Evolutionary conservation across 2,888 invertebrate genomes (phyloP), one percentile per base, ranked within the genome.

Genomic region (Sepioteuthis lessoniana): DNA sequence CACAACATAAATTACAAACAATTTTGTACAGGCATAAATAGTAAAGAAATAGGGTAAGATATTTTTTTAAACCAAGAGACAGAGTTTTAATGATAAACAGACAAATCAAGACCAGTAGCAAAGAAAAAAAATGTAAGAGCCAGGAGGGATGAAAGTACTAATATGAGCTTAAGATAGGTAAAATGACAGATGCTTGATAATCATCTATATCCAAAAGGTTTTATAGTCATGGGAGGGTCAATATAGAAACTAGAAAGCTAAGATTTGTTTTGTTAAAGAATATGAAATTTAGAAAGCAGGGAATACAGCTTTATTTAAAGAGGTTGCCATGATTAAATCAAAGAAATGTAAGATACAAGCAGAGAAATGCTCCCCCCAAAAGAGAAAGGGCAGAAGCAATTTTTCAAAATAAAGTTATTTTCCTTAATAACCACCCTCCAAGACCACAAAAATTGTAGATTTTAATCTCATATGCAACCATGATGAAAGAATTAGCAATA

Each of bases 11-110:
- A 76, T n/a, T n/a, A 76, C 8, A 31, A 10, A 76, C 76, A 76
- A 76, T 76, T 25, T 76, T n/a, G n/a, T 76, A n/a, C 76, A 76
- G n/a, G 76, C 76, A 76, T n/a, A 76, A 76, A n/a, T n/a, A 76
- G 13, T 10, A n/a, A 76, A 55, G 55, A 55, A 55, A 55, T 55
- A 7, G 28, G 55, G 42, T 42, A 42, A 42, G 42, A 42, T 5
- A 42, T 60, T 60, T 31, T 60, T 60, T 60, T 1, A 76, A n/a
- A n/a, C 16, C 13, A n/a, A 76, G 16, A n/a, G 13, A n/a, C 19
- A 10, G n/a, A 25, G 21, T 10, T 31, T 31, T 31, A 25, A 31
- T 25, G 25, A 60, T 2, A 60, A 28, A 76, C 10, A n/a, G 3
- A 55, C 21, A 55, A 55, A n/a, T n/a, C 76, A 76, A 16, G 13